A percentile compares a stretch with the other conserved stretches of the same genome.
Conservation (phyloP, 2,797 vertebrate genomes). For the Notolabrus celidotus region DNA sequence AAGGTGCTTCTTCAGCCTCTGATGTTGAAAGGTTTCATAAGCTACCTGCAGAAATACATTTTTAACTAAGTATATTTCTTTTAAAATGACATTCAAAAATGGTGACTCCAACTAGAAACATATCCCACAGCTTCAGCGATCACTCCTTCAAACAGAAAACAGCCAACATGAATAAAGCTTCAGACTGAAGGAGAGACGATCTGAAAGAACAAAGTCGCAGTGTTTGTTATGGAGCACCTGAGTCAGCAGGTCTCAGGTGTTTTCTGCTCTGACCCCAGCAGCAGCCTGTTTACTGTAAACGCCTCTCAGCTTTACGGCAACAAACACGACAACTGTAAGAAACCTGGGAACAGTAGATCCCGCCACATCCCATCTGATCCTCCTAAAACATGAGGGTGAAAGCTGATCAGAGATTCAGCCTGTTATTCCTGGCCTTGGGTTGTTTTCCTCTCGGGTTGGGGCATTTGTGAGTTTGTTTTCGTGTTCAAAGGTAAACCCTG, state of each 20-base stretch:
- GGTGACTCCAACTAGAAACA: no score
- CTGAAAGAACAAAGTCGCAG: no score
- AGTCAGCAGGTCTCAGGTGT: slow-evolving; percentile 31
- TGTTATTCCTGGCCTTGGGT: neutral
- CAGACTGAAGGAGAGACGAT: no score
- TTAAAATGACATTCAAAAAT: no score
- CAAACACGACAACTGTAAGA: neutral
- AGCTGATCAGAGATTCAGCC: neutral
- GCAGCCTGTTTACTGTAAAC: slow-evolving; percentile 44
- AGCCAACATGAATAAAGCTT: no score
- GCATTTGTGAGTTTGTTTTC: neutral
- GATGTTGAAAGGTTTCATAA: no score
- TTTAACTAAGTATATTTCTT: no score
- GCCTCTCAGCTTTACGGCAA: slow-evolving; percentile 4
- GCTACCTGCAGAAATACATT: no score
- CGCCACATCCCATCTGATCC: neutral
- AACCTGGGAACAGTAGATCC: slow-evolving; percentile 8
- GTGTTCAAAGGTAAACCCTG: slow-evolving; percentile 12
- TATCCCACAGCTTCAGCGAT: no score
- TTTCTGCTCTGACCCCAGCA: neutral
- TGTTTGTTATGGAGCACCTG: neutral
- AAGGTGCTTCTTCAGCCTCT: no score
- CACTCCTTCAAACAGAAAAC: no score
- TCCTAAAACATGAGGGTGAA: neutral
- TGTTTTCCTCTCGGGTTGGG: no score